Base-by-base conservation (phyloP, 2,113 vertebrate species). In the Podarcis raffonei region DNA sequence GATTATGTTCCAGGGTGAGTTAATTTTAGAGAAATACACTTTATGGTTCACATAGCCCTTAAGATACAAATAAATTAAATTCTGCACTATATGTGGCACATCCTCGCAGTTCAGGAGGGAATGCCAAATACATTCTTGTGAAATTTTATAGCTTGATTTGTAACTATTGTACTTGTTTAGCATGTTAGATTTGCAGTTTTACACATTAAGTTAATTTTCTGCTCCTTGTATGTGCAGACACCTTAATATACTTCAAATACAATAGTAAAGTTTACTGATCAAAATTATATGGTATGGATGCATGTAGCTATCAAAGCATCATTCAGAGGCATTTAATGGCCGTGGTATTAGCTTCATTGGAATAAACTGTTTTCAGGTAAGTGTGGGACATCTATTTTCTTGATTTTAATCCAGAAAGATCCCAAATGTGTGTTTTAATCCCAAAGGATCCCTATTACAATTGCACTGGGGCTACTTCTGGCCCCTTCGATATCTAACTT, bases 311-410 rank as follows among this genome's bases (percentile, higher is more conserved):
- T 83, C 18, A 48, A 72, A 66, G 35, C 35, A 48, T 83, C 16
- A 68, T 89, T 37, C 59, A 66, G 23, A 53, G 35, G n/a, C 42
- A n/a, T 15, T 77, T 83, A 13, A 3, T 83, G 77, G 39, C 78
- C 83, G 39, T 35, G 18, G 23, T 68, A 83, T 76, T 82, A 16
- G 22, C 20, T 25, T 57, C 30, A 83, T 42, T 68, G n/a, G 37
- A 88, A 78, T 89, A 77, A 83, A 77, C 23, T 78, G 22, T 39
- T 8, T 83, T 89, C 81, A 78, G 81, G 62, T 77, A 88, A 88
- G 81, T 89, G 74, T 30, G 23, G n/a, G 23, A 37, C 12, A 25
- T 39, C 11, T 57, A 16, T 79, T n/a, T n/a, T 30, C 68, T 82
- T 83, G 25, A 78, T 78, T 78, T 86, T 78, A 12, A 13, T 48